These are phyloP conservation scores for Aplodontia rufa DNA, from an alignment of 2,113 vertebrate species.

Conservation along the genomic window DNA sequence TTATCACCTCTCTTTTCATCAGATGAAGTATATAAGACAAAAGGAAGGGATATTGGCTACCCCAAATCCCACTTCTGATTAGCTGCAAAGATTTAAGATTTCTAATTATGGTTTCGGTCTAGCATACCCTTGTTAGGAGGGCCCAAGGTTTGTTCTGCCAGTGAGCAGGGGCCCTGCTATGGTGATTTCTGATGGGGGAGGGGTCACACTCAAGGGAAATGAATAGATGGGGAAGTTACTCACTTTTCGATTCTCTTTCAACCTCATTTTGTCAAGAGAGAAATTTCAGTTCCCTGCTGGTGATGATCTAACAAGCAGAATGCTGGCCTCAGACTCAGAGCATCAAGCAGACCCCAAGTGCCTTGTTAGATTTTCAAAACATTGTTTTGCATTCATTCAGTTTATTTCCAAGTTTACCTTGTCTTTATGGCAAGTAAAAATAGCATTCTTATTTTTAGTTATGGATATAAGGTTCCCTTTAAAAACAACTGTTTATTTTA, in stretches of 20 bases:
- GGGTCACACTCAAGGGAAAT: not conserved
- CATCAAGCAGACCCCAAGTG: not conserved
- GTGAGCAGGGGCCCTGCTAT: rapidly evolving
- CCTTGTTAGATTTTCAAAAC: constrained; percentile 30
- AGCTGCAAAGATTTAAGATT: too few relatives aligned
- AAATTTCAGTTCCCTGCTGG: not conserved
- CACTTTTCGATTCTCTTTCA: constrained; percentile 44
- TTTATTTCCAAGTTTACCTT: constrained; percentile 52
- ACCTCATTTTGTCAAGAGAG: not conserved
- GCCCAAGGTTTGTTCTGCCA: not conserved
- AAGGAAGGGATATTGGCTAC: not conserved
- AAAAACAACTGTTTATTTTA: constrained; percentile 52
- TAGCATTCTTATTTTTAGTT: constrained; percentile 47
- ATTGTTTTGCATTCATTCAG: constrained; percentile 34
- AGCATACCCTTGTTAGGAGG: not conserved
- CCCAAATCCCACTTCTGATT: not conserved
- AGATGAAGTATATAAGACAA: not conserved
- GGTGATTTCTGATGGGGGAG: not conserved
- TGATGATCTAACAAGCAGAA: not conserved
- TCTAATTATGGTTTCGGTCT: not conserved
- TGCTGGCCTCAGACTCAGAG: constrained; percentile 19
- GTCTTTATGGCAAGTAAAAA: constrained; percentile 42
- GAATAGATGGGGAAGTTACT: not conserved
- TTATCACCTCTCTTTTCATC: not conserved
- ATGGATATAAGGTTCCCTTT: constrained; percentile 9